Base-by-base conservation (phyloP, 1,140 invertebrate species). In the Zaprionus ghesquierei region DNA sequence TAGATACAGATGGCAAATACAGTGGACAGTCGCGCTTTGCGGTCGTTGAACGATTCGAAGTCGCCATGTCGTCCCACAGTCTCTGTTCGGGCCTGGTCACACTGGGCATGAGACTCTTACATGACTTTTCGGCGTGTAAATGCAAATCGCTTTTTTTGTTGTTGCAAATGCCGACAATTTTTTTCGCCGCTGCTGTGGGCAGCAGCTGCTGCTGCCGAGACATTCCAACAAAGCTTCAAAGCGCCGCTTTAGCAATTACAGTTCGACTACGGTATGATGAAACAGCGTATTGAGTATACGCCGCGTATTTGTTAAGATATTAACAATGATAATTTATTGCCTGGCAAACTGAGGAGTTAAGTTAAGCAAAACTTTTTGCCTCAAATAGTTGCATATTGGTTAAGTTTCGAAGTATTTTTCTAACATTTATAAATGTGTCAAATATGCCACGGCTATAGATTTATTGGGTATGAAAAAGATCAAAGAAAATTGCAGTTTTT, bases 121-220 rank as follows among this genome's bases (percentile, higher is more conserved):
- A 86, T 82, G 81, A 82, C 79, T 86, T 87, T 86, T 81, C 54
- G 79, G 75, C 82, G 76, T 78, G 75, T 75, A 71, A 65, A 87
- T 87, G 78, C 68, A 77, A 85, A 80, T 77, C 77, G 58, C 51
- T 68, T 66, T 76, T 27, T 49, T 41, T 41, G 8, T 41, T 23
- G 53, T 59, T 44, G 60, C n/a, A 77, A 79, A 65, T 60, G 77
- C 72, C 77, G 73, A 66, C 73, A 66, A 33, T 31, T 46, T 53
- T 33, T 61, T 29, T n/a, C n/a, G 61, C 31, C 38, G 50, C 29
- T 44, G 70, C 53, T 64, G 61, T 79, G 76, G 77, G 69, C 49
- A 68, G 46, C 64, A 41, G 13, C 29, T 54, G 29, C 33, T 54
- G 29, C 33, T 27, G 29, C 33, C 23, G 38, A 44, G 41, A 41